Base-by-base conservation (phyloP, 2,797 vertebrate genomes). In the Pangasius krempfi region DNA sequence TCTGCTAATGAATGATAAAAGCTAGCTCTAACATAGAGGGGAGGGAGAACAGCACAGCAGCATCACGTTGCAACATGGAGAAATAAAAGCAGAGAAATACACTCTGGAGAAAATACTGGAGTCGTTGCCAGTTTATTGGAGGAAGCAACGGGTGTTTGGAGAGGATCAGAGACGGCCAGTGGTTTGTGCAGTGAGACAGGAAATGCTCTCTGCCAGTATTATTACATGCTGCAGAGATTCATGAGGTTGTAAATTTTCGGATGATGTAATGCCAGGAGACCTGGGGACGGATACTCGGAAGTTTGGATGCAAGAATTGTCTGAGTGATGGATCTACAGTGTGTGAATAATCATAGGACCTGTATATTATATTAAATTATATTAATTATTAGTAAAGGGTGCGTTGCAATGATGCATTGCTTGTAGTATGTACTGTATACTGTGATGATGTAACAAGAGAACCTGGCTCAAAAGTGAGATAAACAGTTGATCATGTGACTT, bases 201-300 rank as follows among this genome's bases (percentile, higher is more conserved):
- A 91, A 91, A 76, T 78, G 85, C 62, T 37, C 30, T 47, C 22
- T 84, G 56, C 44, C 80, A 27, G 12, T 60, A n/a, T 14, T 62
- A 82, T 62, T 37, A 58, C 54, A 81, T 10, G 16, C 54, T 12
- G 20, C 9, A 25, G 54, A 58, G 52, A 40, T 40, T 81, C n/a
- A 58, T 25, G 30, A 37, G 75, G 70, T 80, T 88, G 87, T 86
- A 89, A 68, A 85, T 92, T 79, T 6, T 47, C 37, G 75, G 73
- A 82, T 47, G 85, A 68, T 62, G 50, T 90, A 88, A 92, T 82
- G 60, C 87, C 75, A 90, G 85, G 79, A 89, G 33, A 58, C 22
- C 30, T 37, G 68, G 70, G 90, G 27, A 87, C 88, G 80, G 90
- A 91, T 88, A 64, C 40, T n/a, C 82, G 56, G 47, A 37, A 73